Percentiles rank a stretch among this genome's conserved stretches.
phyloP scores from a whole-genome alignment of 2,888 invertebrate genomes.

The Eilema depressum region DNA sequence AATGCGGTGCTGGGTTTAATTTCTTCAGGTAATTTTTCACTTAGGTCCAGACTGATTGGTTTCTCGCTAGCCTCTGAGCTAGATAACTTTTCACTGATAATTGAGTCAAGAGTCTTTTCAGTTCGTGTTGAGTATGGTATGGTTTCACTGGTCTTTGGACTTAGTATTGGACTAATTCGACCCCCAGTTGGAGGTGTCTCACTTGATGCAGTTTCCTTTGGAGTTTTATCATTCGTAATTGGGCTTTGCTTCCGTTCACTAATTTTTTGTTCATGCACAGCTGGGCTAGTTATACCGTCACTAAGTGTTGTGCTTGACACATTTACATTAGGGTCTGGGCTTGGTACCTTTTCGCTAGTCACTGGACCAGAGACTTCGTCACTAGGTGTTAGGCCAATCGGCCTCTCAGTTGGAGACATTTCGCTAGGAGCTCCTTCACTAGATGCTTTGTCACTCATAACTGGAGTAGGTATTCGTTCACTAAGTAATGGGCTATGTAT shows the following conservation, averaged over 20 bases:
- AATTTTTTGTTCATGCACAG: no score
- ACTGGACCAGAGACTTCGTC: conserved; percentile 13
- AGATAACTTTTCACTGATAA: conserved; percentile 12
- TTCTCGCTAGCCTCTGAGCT: conserved; percentile 12
- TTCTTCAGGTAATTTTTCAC: conserved; percentile 28
- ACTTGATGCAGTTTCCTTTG: no score
- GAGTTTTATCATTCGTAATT: no score
- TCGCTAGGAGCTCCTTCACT: conserved; percentile 3
- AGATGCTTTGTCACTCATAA: conserved; percentile 11
- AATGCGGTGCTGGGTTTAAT: conserved; percentile 17
- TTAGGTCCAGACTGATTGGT: neutral
- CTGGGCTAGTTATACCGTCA: no score
- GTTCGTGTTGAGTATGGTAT: no score
- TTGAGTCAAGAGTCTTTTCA: conserved; percentile 23
- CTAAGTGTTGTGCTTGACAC: no score
- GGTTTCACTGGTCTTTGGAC: no score
- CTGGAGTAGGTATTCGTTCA: conserved; percentile 22
- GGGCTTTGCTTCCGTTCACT: no score
- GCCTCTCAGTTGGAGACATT: neutral
- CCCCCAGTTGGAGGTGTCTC: no score
- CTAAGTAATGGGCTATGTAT: neutral
- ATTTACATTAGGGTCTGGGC: conserved; percentile 16
- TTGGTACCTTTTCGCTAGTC: conserved; percentile 7
- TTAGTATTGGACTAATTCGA: no score
- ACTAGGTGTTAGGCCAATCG: conserved; percentile 12